Conservation (phyloP, 2,113 vertebrate genomes). For the Dolichotis patagonum region DNA sequence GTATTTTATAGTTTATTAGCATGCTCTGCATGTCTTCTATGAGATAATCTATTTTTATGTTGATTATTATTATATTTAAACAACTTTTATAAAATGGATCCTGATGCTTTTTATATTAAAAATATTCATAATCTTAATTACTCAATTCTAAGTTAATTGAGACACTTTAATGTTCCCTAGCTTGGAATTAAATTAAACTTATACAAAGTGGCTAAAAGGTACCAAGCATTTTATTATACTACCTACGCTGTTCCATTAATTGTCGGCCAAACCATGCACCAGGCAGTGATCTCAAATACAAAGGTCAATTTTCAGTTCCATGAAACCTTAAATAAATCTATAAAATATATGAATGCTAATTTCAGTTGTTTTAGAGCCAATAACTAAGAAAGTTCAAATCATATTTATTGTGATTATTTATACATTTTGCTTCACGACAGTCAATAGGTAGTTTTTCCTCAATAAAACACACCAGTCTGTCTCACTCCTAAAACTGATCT, state of each 20-base stretch:
- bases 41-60: conserved; percentile 55
- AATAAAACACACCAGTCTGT: not conserved
- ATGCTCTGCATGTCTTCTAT: conserved; percentile 32
- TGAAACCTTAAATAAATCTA: not conserved
- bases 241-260: not conserved
- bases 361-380: not conserved
- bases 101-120: conserved; percentile 76
- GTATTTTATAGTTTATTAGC: conserved; percentile 55
- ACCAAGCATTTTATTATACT: not conserved
- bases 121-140: conserved; percentile 79
- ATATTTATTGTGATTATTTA: not conserved
- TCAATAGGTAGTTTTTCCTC: not conserved
- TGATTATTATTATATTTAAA: conserved; percentile 72
- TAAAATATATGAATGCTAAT: not conserved
- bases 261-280: not conserved
- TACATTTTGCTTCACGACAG: not conserved
- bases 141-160: conserved; percentile 65
- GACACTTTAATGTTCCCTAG: conserved; percentile 28
- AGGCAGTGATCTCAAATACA: not conserved
- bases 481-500: not conserved
- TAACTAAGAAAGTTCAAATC: not conserved
- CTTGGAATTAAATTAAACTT: conserved; percentile 58
- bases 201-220: not conserved
- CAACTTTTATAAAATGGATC: conserved; percentile 75
- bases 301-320: not conserved